phyloP scores from a whole-genome alignment of 1,140 invertebrate species.

The Diorhabda carinulata region DNA sequence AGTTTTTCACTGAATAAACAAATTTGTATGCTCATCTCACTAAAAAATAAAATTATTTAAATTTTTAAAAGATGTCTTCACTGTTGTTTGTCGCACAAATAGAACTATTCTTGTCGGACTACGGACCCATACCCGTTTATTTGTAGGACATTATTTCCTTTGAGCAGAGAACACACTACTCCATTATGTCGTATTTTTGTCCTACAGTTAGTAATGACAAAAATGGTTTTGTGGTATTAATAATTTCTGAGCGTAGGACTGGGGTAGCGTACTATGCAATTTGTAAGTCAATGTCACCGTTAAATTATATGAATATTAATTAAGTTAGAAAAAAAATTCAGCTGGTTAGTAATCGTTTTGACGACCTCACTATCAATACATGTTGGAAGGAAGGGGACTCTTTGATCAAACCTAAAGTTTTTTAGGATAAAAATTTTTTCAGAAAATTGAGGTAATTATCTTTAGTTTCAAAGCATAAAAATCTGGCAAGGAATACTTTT shows the following conservation, averaged over 20 bases:
- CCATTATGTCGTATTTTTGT: neutral
- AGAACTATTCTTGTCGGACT: conserved; percentile 3
- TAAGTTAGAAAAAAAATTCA: too few species aligned
- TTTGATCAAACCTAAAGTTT: too few species aligned
- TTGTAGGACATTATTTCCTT: conserved; percentile 5
- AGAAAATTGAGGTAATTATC: too few species aligned
- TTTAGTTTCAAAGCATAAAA: too few species aligned
- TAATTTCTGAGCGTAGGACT: neutral
- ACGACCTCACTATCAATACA: too few species aligned
- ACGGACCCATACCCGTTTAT: neutral
- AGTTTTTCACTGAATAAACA: neutral
- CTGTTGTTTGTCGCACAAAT: neutral
- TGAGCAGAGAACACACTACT: neutral
- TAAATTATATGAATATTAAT: neutral
- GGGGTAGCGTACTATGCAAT: neutral
- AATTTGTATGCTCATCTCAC: neutral
- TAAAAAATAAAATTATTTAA: too few species aligned
- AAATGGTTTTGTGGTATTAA: conserved; percentile 9
- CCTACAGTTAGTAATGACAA: conserved; percentile 7
- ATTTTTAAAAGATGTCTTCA: too few species aligned
- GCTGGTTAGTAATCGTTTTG: too few species aligned
- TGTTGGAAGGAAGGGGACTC: too few species aligned
- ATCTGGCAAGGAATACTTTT: too few species aligned
- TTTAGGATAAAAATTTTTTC: too few species aligned
- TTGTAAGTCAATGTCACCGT: neutral